Evolutionary conservation across 1,140 invertebrate species (phyloP).

Genomic region (Drosophila asahinai): DNA sequence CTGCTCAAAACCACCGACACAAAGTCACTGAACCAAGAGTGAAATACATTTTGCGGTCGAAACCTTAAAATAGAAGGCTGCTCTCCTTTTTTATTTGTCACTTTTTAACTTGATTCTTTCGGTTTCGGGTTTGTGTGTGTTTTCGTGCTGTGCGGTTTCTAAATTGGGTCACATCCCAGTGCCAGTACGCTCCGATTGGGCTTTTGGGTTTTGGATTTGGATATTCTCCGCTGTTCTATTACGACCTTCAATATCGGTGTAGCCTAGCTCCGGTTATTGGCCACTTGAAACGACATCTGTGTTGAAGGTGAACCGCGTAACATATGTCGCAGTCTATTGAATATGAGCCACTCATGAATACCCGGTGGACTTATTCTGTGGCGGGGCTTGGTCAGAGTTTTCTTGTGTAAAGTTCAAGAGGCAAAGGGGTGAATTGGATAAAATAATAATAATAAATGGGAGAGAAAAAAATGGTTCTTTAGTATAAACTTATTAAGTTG

Average conservation of each 20-base stretch:
- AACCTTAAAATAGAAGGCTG: constrained; percentile 50
- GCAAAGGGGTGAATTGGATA: neutral
- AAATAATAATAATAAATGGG: no score
- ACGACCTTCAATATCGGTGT: constrained; percentile 50
- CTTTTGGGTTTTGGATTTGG: constrained; percentile 4
- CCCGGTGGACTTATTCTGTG: constrained; percentile 12
- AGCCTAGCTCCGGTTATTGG: constrained; percentile 64
- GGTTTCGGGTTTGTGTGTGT: neutral
- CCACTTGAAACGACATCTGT: constrained; percentile 47
- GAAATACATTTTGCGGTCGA: constrained; percentile 73
- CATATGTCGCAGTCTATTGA: constrained; percentile 38
- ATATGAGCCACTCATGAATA: constrained; percentile 31
- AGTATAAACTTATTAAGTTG: no score
- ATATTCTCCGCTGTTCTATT: constrained; percentile 33
- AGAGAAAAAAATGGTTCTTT: no score
- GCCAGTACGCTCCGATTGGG: constrained; percentile 31
- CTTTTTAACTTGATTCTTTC: constrained; percentile 19
- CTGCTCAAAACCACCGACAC: constrained; percentile 42
- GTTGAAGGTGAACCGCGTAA: constrained; percentile 66
- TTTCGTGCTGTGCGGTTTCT: constrained; percentile 19
- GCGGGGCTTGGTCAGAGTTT: constrained; percentile 3
- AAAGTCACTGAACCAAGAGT: constrained; percentile 70
- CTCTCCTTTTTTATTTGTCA: constrained; percentile 42
- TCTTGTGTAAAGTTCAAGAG: neutral
- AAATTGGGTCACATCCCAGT: constrained; percentile 50